Conservation (phyloP, 2,113 vertebrate species). For the Tragelaphus buxtoni region DNA sequence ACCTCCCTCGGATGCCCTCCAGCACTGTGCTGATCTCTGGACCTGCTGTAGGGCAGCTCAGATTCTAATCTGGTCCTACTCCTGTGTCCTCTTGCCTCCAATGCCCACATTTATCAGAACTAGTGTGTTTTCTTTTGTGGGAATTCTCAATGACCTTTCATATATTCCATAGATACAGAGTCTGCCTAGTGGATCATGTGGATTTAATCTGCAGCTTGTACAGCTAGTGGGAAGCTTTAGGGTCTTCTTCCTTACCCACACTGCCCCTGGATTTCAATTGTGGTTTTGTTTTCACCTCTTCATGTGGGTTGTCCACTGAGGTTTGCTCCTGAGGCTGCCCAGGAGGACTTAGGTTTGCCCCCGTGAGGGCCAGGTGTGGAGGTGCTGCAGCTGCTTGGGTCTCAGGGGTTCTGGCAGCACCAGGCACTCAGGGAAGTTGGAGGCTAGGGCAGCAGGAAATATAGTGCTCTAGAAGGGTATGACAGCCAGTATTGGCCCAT, state of each 20-base stretch:
- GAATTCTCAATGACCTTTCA: background rate
- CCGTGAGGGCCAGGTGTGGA: background rate
- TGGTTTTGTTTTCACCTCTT: background rate
- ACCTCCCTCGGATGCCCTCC: background rate
- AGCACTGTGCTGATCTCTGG: background rate
- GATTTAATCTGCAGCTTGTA: background rate
- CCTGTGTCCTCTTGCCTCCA: background rate
- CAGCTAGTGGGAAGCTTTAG: background rate
- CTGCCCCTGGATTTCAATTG: background rate
- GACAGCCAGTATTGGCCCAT: background rate
- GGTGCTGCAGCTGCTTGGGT: background rate
- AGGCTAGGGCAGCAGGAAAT: background rate
- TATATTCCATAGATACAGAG: background rate
- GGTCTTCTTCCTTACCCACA: background rate
- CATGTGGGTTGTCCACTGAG: background rate
- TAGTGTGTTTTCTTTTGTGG: background rate
- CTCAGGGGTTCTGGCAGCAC: background rate
- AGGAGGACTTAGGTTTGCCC: fast-evolving
- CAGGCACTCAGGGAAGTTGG: background rate
- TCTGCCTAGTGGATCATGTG: background rate
- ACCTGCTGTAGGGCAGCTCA: background rate
- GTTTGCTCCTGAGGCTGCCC: background rate
- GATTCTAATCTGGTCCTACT: background rate
- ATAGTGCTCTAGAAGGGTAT: background rate
- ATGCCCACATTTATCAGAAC: background rate